Evolutionary conservation across 1,140 invertebrate genomes (phyloP), one percentile per base, ranked within the genome.

Genomic region (Nymphalis io): DNA sequence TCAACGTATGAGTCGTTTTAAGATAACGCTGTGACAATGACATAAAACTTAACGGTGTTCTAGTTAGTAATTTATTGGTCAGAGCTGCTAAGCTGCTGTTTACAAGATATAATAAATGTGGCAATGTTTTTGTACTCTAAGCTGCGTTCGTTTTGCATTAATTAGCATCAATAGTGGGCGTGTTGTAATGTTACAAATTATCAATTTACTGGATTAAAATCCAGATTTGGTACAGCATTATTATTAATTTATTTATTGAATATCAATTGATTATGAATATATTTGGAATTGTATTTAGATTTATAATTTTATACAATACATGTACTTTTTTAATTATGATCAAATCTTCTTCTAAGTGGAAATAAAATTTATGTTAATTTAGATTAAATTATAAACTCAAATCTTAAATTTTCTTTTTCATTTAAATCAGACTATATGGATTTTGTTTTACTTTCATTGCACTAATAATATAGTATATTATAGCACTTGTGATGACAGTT

Each of bases 1-100:
- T 33, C 20, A 70, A 21, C 60, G 60, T 60, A 70, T 18, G 46
- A 42, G 51, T 68, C 46, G 61, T 59, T 63, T 55, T 46, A 63
- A 60, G 68, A 70, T 70, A 70, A 70, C 53, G 38, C 40, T 42
- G 42, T 63, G 55, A 70, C 68, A 63, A 63, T 57, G 59, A 63
- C 60, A 63, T 62, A 69, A 70, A 70, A 58, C 40, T 63, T 59
- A 63, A 63, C 59, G 42, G 67, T 58, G 59, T 61, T 59, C 58
- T 23, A 65, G 64, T 42, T 51, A 58, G 58, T 59, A 68, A 68
- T 68, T 68, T 68, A 68, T 60, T 48, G 33, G 27, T 48, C 51
- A 48, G 8, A 20, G 44, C 58, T 42, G 16, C 27, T 68, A 57
- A 48, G 39, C 27, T 55, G 64, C 21, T 63, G 68, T 70, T 58